Evolutionary conservation across 2,113 vertebrate species (phyloP), one percentile per base, ranked within the genome.

Genomic region (Eulemur rufifrons): DNA sequence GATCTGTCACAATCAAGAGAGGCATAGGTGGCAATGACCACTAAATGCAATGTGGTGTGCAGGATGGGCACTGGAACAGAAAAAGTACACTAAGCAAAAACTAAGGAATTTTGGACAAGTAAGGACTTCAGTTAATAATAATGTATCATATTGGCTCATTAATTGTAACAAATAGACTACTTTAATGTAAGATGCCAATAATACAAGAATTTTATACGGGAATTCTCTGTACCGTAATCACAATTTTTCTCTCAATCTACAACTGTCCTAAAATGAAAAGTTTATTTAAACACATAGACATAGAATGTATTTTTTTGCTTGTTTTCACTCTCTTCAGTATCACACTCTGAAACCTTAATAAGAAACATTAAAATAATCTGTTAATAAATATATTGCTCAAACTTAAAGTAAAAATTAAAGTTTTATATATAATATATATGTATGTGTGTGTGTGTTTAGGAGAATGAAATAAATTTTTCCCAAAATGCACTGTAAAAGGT

Each of bases 401-500:
- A 25, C 42, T 81, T 52, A 66, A 87, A 47, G 63, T 88, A 77
- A 54, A 25, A 11, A 10, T 1, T 50, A 2, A 97, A 59, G 14
- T 66, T 92, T 91, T 78, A 81, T 96, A 93, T 91, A 20, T 69
- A 96, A 47, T 47, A 47, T 47, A 47, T 47, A 47, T 47, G 50
- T 52, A 13, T 52, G 50, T 50, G 47, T 50, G 47, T 47, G 74
- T 7, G 15, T 25, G 29, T 90, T 91, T 69, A 68, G 89, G 88
- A 71, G 64, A 91, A 95, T 96, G 64, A 96, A 97, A 52, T 89
- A 47, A 73, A 68, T 50, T 52, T 92, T 61, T 80, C 7, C 25
- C 85, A 84, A 74, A 95, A 84, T 66, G 64, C 14, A 6, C 4
- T 95, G 9, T 88, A 90, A 91, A 95, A 96, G 45, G 66, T 96